A percentile compares a stretch with the other conserved stretches of the same genome.
Evolutionary conservation across 2,888 invertebrate species (phyloP).

Genomic region (Augochlorella aurata): DNA sequence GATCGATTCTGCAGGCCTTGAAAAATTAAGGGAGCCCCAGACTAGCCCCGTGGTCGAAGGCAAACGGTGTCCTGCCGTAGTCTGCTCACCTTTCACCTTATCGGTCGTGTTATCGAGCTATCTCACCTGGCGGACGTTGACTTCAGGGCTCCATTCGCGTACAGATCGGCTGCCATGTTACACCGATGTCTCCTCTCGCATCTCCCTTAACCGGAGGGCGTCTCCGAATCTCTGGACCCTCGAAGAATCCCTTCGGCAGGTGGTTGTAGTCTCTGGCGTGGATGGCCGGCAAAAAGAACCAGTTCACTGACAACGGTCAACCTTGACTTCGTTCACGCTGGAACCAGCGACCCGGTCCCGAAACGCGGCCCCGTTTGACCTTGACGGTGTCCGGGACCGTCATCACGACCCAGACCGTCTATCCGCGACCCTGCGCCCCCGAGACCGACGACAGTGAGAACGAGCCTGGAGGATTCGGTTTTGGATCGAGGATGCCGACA

Average conservation of each 20-base stretch:
- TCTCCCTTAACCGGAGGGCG: background rate
- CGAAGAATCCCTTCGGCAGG: background rate
- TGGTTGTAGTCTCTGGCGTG: too few relatives aligned
- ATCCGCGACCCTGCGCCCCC: background rate
- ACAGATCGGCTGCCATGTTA: constrained; percentile 79
- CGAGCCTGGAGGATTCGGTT: too few relatives aligned
- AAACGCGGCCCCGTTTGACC: constrained; percentile 26
- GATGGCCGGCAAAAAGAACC: background rate
- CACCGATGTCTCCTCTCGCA: constrained; percentile 52
- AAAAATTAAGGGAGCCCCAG: too few relatives aligned
- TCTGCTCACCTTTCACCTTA: background rate
- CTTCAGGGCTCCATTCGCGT: constrained; percentile 75
- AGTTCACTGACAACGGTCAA: constrained; percentile 53
- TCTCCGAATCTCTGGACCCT: background rate
- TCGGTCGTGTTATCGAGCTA: constrained; percentile 28
- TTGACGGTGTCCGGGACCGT: constrained; percentile 8
- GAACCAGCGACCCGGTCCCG: constrained; percentile 17
- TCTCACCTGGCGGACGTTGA: constrained; percentile 75
- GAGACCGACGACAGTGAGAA: too few relatives aligned
- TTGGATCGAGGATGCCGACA: too few relatives aligned
- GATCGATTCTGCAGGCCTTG: too few relatives aligned
- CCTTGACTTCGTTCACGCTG: constrained; percentile 45
- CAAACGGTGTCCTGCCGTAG: background rate
- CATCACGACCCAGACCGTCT: constrained; percentile 16
- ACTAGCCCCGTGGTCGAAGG: background rate